Base-by-base conservation (phyloP, 2,888 invertebrate species). In the Pollenia griseotomentosa region DNA sequence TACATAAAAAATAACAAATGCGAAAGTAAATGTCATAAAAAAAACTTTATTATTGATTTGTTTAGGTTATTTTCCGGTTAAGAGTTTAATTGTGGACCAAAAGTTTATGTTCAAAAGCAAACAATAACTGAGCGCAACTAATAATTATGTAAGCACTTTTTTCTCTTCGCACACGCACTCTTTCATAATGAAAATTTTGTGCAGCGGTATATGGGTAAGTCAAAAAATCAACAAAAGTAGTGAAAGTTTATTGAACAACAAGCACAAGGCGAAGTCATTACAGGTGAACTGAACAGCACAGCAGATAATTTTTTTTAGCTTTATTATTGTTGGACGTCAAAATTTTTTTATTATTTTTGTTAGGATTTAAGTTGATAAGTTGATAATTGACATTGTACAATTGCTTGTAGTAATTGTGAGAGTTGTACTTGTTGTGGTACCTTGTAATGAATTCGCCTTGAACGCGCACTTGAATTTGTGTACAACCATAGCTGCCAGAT, bases 231-330 rank as follows among this genome's bases (percentile, higher is more conserved):
- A 53, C 16, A 55, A 51, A 81, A 85, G 65, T 53, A 81, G 85
- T 85, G 81, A 85, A 85, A 85, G 85, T 85, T 77, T 77, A 81
- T 81, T 81, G 77, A 71, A 81, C 70, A 73, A 33, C 77, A 85
- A 59, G 71, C 85, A 81, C 85, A 71, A 77, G 40, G 71, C 33
- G 33, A 33, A 33, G 0, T 33, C 5, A 33, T 33, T 33, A 1
- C 33, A 33, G 33, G 33, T 33, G 33, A 33, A 33, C 5, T 33
- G 0, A 33, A 33, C 33, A 33, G 4, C 33, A 0, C 33, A 33
- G 2, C 33, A 4, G 33, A 33, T 33, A 33, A 33, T 33, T 33
- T 33, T 33, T 33, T 33, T 33, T 33, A 33, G 33, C 33, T 33
- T 6, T 6, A 5, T 33, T 33, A 6, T 33, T 33, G 33, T 33